Evolutionary conservation across 2,888 invertebrate genomes (phyloP), one percentile per base, ranked within the genome.

Genomic region (Agonum fuliginosum): DNA sequence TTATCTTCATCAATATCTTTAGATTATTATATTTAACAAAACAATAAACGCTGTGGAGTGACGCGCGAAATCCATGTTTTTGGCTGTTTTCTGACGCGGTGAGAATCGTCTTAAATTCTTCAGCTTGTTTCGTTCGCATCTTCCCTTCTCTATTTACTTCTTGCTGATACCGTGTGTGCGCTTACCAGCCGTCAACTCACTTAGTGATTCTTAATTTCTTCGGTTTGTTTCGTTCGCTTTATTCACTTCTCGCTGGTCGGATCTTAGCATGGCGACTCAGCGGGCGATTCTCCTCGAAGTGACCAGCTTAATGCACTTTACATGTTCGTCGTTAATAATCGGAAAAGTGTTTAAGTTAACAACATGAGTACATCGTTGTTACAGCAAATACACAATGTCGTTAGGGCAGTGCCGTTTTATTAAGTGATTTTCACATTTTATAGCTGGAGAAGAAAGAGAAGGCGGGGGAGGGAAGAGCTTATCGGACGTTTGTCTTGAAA

Each of bases 251-350:
- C 51, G n/a, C 17, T 22, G 41, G 74, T 80, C 73, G 51, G 41
- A 77, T 79, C 79, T 80, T 79, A 70, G 69, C 80, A 78, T 78
- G 80, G 48, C 19, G 34, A n/a, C 69, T 77, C 78, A 77, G 67
- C 62, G 78, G 75, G 76, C 75, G 83, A 82, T 82, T 83, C 82
- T 81, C 82, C 82, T 82, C 81, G 83, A 81, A 81, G 82, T 83
- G 83, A 83, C 82, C 81, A 78, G 80, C 80, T 84, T 86, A 86
- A 86, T 86, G 86, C 85, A 82, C 84, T 86, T 86, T 85, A 83
- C 86, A 83, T 86, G 86, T 86, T 83, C 80, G 82, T 82, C 84
- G 85, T 86, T 86, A 85, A 85, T 85, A 86, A 86, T 85, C 85
- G 83, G 82, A 43, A 81, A 82, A 84, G 84, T 85, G 84, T 86